Evolutionary conservation across 2,113 vertebrate genomes (phyloP).

Genomic region (Nansenia antarctica): DNA sequence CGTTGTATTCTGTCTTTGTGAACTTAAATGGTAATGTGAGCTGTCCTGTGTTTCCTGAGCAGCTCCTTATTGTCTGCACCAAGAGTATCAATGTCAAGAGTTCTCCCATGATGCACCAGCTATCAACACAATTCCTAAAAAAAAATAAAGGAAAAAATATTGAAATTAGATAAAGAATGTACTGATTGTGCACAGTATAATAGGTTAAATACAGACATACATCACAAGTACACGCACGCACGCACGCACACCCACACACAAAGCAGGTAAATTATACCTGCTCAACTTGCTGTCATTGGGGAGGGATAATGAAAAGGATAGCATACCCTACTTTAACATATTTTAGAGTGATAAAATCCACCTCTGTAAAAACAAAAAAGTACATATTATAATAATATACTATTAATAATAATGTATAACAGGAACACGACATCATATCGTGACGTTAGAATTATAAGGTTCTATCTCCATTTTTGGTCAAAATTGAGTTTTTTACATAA

Average conservation of each 20-base stretch:
- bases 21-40: conserved; percentile 70
- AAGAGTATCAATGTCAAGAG: conserved; percentile 70
- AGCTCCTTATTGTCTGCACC: conserved; percentile 72
- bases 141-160: conserved; percentile 24
- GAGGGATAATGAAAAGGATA: neutral
- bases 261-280: neutral
- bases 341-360: no score
- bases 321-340: neutral
- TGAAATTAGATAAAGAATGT: neutral
- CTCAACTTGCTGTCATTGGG: neutral
- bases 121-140: conserved; percentile 62
- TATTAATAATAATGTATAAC: no score
- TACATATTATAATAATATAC: no score
- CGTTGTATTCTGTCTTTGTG: conserved; percentile 78
- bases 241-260: neutral
- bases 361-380: no score
- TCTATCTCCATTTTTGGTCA: no score
- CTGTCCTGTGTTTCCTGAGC: conserved; percentile 65
- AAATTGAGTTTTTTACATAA: neutral
- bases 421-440: no score
- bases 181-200: no score
- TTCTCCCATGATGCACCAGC: conserved; percentile 73
- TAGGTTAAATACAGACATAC: neutral
- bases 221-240: neutral
- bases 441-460: no score